Conservation (phyloP, 2,113 vertebrate species). For the Nestor notabilis region DNA sequence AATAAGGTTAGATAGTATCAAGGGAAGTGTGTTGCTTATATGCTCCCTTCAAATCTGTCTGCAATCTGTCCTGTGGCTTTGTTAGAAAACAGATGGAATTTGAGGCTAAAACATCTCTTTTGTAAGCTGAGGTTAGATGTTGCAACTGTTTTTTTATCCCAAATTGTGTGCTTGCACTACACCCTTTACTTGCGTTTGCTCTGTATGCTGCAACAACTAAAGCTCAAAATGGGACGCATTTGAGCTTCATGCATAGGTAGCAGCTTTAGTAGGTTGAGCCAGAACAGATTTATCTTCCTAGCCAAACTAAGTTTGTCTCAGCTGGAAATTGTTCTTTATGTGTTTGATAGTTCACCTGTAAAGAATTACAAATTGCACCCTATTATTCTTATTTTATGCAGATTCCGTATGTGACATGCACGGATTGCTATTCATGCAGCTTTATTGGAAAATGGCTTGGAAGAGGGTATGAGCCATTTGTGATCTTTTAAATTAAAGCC, state of each 20-base stretch:
- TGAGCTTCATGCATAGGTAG: background rate
- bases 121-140: background rate
- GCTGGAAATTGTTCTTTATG: background rate
- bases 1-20: background rate
- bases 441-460: background rate
- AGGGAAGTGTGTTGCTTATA: background rate
- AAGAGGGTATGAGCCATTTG: background rate
- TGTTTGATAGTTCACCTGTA: background rate
- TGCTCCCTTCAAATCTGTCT: background rate
- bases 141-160: background rate
- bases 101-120: background rate
- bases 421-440: background rate
- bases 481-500: background rate
- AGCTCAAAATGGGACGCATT: background rate
- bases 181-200: background rate
- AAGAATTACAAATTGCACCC: background rate
- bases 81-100: background rate
- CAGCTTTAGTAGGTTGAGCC: background rate
- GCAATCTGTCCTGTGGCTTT: background rate
- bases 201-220: background rate
- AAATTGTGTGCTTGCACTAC: background rate
- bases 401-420: conserved; percentile 5
- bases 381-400: conserved; percentile 25
- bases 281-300: background rate
- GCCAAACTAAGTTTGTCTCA: background rate